phyloP scores from a whole-genome alignment of 1,140 invertebrate species.

The Teleopsis dalmanni region DNA sequence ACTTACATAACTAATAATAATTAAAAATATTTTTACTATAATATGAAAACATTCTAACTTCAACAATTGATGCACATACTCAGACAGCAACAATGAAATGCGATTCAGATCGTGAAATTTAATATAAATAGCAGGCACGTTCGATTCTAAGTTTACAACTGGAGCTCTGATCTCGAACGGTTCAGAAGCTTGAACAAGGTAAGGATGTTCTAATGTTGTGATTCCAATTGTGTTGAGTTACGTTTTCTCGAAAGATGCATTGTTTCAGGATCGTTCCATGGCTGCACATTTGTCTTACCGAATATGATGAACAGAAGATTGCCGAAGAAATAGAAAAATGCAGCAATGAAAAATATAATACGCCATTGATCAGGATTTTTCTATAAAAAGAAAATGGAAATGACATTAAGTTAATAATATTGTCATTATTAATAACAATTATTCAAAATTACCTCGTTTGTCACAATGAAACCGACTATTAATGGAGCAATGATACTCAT shows the following conservation, averaged over 20 bases:
- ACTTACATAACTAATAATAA: too few species aligned
- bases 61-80: too few species aligned
- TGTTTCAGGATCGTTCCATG: conserved; percentile 56
- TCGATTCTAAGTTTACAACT: neutral
- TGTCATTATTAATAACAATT: neutral
- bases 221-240: conserved; percentile 10
- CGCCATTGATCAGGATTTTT: conserved; percentile 57
- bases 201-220: conserved; percentile 12
- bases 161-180: neutral
- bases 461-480: conserved; percentile 55
- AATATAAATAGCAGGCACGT: neutral
- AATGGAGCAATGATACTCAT: conserved; percentile 67
- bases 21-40: too few species aligned
- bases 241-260: conserved; percentile 1
- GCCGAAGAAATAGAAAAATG: conserved; percentile 60
- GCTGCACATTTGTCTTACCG: conserved; percentile 53
- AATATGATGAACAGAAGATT: conserved; percentile 63
- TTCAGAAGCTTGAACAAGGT: neutral
- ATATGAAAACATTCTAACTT: too few species aligned
- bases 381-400: conserved; percentile 40
- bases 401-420: neutral
- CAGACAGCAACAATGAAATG: too few species aligned
- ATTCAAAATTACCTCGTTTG: conserved; percentile 50
- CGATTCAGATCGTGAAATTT: neutral
- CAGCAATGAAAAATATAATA: conserved; percentile 66